Conservation (phyloP, 2,797 vertebrate genomes). For the Nasua narica region DNA sequence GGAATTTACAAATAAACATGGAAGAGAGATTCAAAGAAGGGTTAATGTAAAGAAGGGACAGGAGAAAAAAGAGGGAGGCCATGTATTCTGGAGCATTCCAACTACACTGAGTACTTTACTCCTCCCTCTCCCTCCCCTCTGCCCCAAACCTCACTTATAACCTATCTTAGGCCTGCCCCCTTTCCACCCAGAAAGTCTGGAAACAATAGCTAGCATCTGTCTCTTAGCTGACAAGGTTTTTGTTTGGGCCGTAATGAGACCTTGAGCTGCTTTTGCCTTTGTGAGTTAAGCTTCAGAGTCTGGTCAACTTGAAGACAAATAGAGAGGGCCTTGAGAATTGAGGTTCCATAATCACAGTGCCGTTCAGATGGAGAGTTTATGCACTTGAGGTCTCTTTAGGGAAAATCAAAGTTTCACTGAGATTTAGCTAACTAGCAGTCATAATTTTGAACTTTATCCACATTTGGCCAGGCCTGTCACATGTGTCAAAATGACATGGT, state of each 20-base stretch:
- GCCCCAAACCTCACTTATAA: not conserved
- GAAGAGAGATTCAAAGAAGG: not conserved
- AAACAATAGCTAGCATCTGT: not conserved
- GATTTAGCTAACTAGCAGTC: conserved; percentile 39
- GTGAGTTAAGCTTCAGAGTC: not conserved
- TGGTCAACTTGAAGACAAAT: conserved; percentile 1
- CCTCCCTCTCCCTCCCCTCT: not conserved
- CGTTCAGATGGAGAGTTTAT: conserved; percentile 3
- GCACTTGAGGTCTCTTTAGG: conserved; percentile 9
- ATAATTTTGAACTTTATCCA: conserved; percentile 31
- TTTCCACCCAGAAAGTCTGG: not conserved
- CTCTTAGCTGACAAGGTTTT: not conserved
- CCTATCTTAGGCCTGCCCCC: not conserved
- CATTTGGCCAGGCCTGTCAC: conserved; percentile 39
- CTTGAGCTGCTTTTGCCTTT: not conserved
- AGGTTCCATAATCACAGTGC: conserved; percentile 18
- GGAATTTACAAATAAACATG: not conserved
- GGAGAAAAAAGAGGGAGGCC: not conserved
- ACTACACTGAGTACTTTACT: not conserved
- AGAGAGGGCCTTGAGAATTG: conserved; percentile 25
- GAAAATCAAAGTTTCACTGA: conserved; percentile 21
- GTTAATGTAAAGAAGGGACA: not conserved
- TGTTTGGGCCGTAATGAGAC: not conserved
- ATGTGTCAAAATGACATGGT: conserved; percentile 35
- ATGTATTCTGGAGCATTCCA: not conserved